Conservation (phyloP, 2,113 vertebrate species). For the Ammospiza caudacuta region DNA sequence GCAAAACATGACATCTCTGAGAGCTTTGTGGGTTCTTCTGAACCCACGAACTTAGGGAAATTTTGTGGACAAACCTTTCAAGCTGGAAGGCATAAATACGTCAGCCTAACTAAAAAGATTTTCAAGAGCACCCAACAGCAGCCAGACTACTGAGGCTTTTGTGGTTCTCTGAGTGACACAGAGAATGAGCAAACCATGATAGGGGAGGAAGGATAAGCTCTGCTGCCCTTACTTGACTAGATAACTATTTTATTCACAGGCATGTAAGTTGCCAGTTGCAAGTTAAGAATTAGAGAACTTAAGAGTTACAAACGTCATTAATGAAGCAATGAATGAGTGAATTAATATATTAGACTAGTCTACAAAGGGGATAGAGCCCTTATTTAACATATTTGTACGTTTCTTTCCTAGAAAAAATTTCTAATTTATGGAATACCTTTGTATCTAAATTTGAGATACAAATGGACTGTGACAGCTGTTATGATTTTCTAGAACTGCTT, state of each 20-base stretch:
- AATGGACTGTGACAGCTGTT: accelerated
- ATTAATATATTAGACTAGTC: neutral
- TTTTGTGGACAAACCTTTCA: neutral
- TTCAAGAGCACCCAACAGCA: neutral
- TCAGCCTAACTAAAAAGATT: neutral
- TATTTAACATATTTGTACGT: neutral
- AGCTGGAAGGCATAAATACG: neutral
- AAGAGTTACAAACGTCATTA: neutral
- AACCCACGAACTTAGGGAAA: neutral
- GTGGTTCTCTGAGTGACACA: accelerated
- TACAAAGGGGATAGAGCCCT: neutral
- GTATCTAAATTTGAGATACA: neutral
- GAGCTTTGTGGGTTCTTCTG: neutral
- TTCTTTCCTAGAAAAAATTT: neutral
- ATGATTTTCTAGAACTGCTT: neutral
- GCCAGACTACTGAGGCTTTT: neutral
- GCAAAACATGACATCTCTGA: neutral
- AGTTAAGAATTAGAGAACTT: neutral
- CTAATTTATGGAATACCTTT: neutral
- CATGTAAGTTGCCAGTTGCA: accelerated
- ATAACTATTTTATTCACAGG: neutral
- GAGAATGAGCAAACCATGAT: neutral
- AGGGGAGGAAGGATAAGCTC: neutral
- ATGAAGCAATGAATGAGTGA: neutral
- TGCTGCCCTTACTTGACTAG: neutral